Conservation (phyloP, 2,113 vertebrate species). For the Junco hyemalis region DNA sequence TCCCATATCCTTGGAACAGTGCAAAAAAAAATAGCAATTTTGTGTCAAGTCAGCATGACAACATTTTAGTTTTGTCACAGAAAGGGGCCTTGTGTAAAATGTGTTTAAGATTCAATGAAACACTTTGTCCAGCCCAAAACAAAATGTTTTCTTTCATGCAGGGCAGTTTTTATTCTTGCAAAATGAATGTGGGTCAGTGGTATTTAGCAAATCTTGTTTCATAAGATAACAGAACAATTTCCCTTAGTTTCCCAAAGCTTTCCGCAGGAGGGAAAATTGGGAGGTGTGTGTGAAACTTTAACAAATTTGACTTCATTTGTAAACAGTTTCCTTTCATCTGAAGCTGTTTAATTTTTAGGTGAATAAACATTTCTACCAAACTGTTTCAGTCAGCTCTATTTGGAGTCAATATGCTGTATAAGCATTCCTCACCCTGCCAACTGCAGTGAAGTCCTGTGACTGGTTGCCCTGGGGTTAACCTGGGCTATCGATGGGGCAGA, state of each 20-base stretch:
- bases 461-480: neutral
- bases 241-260: neutral
- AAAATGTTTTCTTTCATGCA: conserved; percentile 24
- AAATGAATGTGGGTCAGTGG: neutral
- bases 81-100: conserved; percentile 9
- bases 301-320: neutral
- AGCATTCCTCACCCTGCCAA: neutral
- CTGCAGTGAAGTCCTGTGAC: neutral
- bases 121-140: neutral
- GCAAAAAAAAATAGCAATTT: conserved; percentile 13
- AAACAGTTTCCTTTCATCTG: neutral
- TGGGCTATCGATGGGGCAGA: neutral
- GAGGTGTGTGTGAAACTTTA: neutral
- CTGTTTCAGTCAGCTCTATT: neutral
- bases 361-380: neutral
- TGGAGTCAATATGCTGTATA: neutral
- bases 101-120: conserved; percentile 5
- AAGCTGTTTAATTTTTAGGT: neutral
- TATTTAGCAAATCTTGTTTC: conserved; percentile 26
- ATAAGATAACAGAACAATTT: neutral
- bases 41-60: conserved; percentile 37
- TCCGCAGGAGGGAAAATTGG: neutral
- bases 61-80: conserved; percentile 17
- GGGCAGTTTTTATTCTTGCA: neutral
- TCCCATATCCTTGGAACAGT: neutral